Percentiles rank a stretch among this genome's conserved stretches.
phyloP scores from a whole-genome alignment of 2,888 invertebrate genomes.

The Digitonthophagus gazella region DNA sequence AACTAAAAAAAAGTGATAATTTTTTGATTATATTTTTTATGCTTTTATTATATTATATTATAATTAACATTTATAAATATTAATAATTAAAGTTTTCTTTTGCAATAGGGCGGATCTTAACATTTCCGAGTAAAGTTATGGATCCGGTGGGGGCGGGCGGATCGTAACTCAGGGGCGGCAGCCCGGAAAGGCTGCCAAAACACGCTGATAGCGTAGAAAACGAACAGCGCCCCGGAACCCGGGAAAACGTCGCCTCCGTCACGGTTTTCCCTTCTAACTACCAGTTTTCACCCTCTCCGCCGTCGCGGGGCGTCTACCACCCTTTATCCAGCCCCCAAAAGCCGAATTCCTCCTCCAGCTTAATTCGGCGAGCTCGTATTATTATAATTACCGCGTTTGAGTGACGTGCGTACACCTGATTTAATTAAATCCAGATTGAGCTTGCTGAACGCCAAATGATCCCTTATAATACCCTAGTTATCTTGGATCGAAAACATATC shows the following conservation, averaged over 20 bases:
- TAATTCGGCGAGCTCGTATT: constrained; percentile 32
- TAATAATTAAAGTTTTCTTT: constrained; percentile 37
- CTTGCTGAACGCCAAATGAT: background rate
- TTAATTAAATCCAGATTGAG: constrained; percentile 33
- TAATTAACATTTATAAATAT: no score
- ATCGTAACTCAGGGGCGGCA: constrained; percentile 36
- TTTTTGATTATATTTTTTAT: no score
- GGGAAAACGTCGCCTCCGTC: constrained; percentile 17
- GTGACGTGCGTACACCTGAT: constrained; percentile 35
- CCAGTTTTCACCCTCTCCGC: constrained; percentile 16
- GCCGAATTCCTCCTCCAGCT: constrained; percentile 20
- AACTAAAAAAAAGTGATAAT: no score
- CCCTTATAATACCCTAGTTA: background rate
- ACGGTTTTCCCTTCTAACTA: constrained; percentile 15
- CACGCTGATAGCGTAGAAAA: constrained; percentile 29
- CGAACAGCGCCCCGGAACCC: constrained; percentile 22
- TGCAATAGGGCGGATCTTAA: constrained; percentile 36
- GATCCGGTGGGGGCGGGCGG: constrained; percentile 37
- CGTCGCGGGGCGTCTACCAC: constrained; percentile 3
- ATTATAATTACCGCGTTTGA: constrained; percentile 36
- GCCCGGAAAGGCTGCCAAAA: constrained; percentile 31
- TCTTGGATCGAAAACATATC: background rate
- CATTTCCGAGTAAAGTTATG: constrained; percentile 35
- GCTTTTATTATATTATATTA: no score
- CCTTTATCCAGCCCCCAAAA: constrained; percentile 11